phyloP scores from a whole-genome alignment of 2,888 invertebrate genomes.

The Oithona nana region DNA sequence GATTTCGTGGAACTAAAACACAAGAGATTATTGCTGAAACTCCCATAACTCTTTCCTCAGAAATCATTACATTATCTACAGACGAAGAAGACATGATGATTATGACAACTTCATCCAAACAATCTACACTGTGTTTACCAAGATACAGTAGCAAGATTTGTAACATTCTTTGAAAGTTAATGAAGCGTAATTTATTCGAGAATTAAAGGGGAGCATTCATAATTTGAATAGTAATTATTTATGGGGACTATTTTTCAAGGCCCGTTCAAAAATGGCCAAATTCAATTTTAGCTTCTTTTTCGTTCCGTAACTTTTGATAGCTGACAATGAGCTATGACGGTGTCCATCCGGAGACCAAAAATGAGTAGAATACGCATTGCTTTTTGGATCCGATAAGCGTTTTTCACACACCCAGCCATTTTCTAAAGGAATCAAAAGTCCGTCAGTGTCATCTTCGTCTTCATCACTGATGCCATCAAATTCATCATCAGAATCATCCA shows the following conservation, averaged over 20 bases:
- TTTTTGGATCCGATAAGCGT: background rate
- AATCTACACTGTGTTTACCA: too few species aligned
- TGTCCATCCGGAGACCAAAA: constrained; percentile 14
- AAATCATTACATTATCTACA: too few species aligned
- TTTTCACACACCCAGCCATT: constrained; percentile 16
- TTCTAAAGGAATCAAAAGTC: constrained; percentile 8
- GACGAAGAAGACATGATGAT: too few species aligned
- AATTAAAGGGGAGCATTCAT: too few species aligned
- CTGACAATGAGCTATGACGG: background rate
- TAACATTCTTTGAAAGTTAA: too few species aligned
- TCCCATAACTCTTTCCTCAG: too few species aligned
- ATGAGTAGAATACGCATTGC: background rate
- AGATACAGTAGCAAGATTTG: too few species aligned
- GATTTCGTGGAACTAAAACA: too few species aligned
- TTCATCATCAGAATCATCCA: background rate
- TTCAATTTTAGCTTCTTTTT: background rate
- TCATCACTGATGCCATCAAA: background rate
- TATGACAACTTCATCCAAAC: too few species aligned
- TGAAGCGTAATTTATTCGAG: too few species aligned
- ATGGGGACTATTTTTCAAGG: background rate
- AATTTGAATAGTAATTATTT: background rate
- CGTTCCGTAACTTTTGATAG: background rate
- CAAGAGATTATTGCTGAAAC: too few species aligned
- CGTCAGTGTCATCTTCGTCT: constrained; percentile 2
- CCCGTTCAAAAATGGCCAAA: background rate